Conservation (phyloP, 1,140 invertebrate species). For the Caerostris darwini region DNA sequence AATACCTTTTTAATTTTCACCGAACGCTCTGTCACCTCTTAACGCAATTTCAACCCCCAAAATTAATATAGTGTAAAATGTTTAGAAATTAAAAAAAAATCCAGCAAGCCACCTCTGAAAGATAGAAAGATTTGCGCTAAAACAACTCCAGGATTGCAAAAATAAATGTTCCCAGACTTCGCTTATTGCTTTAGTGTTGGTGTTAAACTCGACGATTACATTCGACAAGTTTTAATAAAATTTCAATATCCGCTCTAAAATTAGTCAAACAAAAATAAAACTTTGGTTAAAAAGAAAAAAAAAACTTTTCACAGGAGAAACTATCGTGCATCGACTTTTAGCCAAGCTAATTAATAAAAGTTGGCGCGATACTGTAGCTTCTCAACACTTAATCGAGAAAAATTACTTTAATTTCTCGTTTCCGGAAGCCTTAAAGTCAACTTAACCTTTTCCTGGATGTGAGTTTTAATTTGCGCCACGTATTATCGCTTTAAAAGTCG, state of each 20-base stretch:
- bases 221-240: conserved; percentile 5
- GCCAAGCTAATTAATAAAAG: conserved; percentile 12
- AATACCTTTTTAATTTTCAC: background rate
- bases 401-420: conserved; percentile 17
- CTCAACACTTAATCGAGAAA: conserved; percentile 22
- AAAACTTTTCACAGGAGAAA: background rate
- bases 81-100: background rate
- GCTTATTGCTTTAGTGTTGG: background rate
- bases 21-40: background rate
- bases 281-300: background rate
- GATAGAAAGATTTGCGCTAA: background rate
- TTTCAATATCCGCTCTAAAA: background rate
- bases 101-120: background rate
- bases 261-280: background rate
- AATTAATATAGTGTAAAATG: background rate
- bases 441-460: conserved; percentile 26
- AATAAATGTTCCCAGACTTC: background rate
- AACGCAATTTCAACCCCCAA: background rate
- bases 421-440: conserved; percentile 16
- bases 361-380: background rate
- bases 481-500: conserved; percentile 24
- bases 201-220: background rate
- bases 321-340: conserved; percentile 11
- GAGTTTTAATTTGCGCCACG: conserved; percentile 9
- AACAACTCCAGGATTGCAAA: background rate